Conservation (phyloP, 2,797 vertebrate genomes). For the Chelmon rostratus region DNA sequence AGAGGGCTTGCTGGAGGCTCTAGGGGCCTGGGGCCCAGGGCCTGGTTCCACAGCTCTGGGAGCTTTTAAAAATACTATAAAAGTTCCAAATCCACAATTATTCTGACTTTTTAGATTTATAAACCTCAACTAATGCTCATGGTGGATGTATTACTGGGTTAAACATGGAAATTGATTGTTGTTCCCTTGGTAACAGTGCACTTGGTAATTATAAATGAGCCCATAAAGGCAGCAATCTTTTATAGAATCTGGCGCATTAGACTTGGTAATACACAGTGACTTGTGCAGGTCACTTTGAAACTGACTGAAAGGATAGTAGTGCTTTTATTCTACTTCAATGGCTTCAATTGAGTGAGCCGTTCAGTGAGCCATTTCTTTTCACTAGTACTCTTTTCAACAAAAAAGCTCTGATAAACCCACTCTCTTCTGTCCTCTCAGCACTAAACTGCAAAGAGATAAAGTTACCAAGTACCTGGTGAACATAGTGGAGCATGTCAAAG, state of each 20-base stretch:
- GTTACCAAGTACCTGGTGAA: neutral
- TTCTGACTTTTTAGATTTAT: constrained; percentile 83
- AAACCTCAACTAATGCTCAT: constrained; percentile 81
- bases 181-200: constrained; percentile 73
- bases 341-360: neutral
- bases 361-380: neutral
- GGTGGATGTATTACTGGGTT: constrained; percentile 81
- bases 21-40: constrained; percentile 58
- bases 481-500: neutral
- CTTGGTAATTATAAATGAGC: constrained; percentile 82
- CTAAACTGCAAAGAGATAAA: constrained; percentile 1
- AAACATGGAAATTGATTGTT: constrained; percentile 77
- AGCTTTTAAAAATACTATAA: constrained; percentile 82
- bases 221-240: constrained; percentile 76
- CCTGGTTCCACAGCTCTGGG: constrained; percentile 73
- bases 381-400: neutral
- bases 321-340: constrained; percentile 28
- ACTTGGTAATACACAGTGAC: constrained; percentile 65
- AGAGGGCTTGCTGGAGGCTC: constrained; percentile 61
- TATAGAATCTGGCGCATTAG: constrained; percentile 75
- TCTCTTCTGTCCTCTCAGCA: neutral
- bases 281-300: constrained; percentile 67
- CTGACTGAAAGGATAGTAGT: constrained; percentile 53
- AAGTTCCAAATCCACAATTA: constrained; percentile 84
- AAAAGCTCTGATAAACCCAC: neutral